Conservation (phyloP, 2,113 vertebrate genomes). For the Micronycteris hirsuta region DNA sequence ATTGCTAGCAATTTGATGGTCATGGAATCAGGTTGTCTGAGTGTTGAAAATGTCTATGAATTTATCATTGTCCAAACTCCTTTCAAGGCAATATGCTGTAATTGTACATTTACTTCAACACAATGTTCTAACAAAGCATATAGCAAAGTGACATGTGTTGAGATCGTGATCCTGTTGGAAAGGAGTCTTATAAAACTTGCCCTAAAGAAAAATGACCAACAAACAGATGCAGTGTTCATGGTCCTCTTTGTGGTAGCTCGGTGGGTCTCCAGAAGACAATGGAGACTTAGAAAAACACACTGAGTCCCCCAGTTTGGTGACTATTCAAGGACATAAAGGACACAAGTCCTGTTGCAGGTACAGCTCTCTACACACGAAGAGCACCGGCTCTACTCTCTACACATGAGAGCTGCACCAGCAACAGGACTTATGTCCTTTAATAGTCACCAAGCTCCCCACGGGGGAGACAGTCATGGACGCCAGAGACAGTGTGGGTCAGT, state of each 20-base stretch:
- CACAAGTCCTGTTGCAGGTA: too few species aligned
- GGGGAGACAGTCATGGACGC: not conserved
- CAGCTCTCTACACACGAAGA: too few species aligned
- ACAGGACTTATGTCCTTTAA: not conserved
- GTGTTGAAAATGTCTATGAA: not conserved
- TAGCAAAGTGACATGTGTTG: constrained; percentile 30
- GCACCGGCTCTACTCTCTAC: too few species aligned
- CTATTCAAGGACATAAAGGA: too few species aligned
- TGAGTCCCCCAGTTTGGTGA: too few species aligned
- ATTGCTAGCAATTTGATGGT: not conserved
- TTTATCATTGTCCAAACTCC: constrained; percentile 57
- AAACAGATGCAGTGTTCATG: constrained; percentile 27
- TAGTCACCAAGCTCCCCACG: not conserved
- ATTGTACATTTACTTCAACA: constrained; percentile 33
- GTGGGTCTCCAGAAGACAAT: constrained; percentile 9
- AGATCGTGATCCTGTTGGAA: constrained; percentile 34
- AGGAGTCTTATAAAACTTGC: constrained; percentile 39
- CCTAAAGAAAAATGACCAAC: constrained; percentile 29
- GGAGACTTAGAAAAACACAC: not conserved
- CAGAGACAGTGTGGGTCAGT: not conserved
- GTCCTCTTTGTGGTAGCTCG: constrained; percentile 6
- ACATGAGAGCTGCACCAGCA: not conserved
- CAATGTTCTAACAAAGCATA: not conserved
- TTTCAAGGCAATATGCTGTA: constrained; percentile 43
- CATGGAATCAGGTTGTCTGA: not conserved